Percentiles rank a stretch among this genome's conserved stretches.
These are phyloP conservation scores for Bombus superbus DNA, from an alignment of 1,140 invertebrate genomes.

Conservation along the genomic window DNA sequence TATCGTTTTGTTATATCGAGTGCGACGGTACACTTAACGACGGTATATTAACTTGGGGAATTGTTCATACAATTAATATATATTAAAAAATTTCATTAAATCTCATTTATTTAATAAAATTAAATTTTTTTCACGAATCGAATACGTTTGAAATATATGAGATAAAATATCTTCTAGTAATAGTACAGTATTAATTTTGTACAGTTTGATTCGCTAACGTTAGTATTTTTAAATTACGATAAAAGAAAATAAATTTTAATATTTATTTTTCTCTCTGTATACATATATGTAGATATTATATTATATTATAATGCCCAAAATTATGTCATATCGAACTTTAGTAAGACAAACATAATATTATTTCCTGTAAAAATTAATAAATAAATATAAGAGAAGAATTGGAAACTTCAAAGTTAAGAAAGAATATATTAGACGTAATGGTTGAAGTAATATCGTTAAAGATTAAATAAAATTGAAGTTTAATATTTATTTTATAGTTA, in stretches of 20 bases:
- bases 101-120: too few species aligned
- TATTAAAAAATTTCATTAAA: background rate
- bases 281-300: background rate
- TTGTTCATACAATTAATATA: background rate
- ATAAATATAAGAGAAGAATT: background rate
- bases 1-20: background rate
- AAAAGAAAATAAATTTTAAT: background rate
- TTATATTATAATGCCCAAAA: background rate
- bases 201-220: background rate
- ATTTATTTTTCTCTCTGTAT: background rate
- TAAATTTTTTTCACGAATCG: background rate
- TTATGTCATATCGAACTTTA: background rate
- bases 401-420: background rate
- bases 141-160: background rate
- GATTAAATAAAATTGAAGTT: background rate
- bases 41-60: background rate
- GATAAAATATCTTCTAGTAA: background rate
- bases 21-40: background rate
- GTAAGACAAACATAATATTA: background rate
- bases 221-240: background rate
- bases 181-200: too few species aligned
- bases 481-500: conserved; percentile 39
- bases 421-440: background rate
- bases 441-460: background rate
- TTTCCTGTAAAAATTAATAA: background rate